These are phyloP conservation scores for Florisuga fusca DNA, from an alignment of 2,797 vertebrate species.

Conservation along the genomic window DNA sequence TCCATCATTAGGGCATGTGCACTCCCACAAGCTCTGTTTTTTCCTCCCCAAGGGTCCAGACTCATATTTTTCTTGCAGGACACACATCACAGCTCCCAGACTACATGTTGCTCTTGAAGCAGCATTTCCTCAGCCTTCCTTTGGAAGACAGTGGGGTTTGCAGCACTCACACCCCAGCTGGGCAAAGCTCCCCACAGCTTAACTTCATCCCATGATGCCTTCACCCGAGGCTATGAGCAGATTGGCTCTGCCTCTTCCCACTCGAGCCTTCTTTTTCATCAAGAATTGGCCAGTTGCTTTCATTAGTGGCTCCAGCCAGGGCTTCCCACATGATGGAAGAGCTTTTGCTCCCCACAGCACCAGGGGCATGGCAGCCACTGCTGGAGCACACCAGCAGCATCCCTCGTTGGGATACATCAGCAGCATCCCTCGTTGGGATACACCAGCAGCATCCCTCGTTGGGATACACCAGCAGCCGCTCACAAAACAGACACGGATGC, in stretches of 20 bases:
- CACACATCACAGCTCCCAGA: background rate
- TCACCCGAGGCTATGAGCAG: background rate
- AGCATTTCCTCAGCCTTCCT: background rate
- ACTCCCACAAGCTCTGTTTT: background rate
- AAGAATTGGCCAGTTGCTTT: background rate
- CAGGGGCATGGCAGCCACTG: rapidly evolving
- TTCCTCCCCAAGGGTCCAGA: background rate
- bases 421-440: no score
- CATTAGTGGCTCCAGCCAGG: background rate
- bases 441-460: rapidly evolving
- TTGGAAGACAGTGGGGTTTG: background rate
- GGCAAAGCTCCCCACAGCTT: background rate
- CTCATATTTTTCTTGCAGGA: background rate
- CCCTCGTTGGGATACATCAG: rapidly evolving
- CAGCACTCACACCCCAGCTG: background rate
- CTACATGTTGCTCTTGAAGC: background rate
- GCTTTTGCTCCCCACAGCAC: background rate
- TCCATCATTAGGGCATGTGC: rapidly evolving
- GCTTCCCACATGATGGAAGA: background rate
- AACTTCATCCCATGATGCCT: background rate
- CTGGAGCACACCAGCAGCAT: background rate
- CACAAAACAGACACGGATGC: background rate
- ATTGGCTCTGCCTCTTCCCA: background rate
- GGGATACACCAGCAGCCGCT: background rate
- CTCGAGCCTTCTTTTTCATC: background rate